Percentiles rank a stretch among this genome's conserved stretches.
These are phyloP conservation scores for Oxygymnocypris stewartii DNA, from an alignment of 2,113 vertebrate species.

Conservation along the genomic window DNA sequence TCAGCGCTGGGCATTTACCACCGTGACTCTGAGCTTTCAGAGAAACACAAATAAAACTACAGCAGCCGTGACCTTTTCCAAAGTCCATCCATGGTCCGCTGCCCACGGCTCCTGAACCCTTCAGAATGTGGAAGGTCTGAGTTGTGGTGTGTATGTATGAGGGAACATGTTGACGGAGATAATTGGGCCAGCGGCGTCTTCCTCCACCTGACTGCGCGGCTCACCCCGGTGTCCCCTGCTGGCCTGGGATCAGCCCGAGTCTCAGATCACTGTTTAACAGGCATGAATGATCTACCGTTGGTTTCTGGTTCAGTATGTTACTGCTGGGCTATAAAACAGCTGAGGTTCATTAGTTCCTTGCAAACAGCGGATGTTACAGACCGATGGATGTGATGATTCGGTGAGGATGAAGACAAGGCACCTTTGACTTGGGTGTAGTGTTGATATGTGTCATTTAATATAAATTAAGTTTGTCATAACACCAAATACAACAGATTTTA, in stretches of 20 bases:
- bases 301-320: constrained; percentile 17
- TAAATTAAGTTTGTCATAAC: neutral
- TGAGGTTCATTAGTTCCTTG: neutral
- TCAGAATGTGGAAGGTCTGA: constrained; percentile 5
- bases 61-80: neutral
- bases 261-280: constrained; percentile 6
- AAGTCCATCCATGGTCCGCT: constrained; percentile 23
- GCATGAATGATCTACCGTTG: neutral
- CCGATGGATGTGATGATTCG: neutral
- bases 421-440: neutral
- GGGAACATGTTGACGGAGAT: constrained; percentile 17
- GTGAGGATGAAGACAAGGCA: neutral
- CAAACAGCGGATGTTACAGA: neutral
- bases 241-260: neutral
- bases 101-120: constrained; percentile 12
- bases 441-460: neutral
- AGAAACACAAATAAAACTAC: constrained; percentile 26
- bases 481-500: neutral
- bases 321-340: neutral
- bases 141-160: neutral
- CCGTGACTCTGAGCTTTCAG: constrained; percentile 1
- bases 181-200: neutral
- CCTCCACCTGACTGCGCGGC: constrained; percentile 8
- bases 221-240: constrained; percentile 2
- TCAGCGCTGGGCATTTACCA: neutral